These are phyloP conservation scores for Leptogaster cylindrica DNA, from an alignment of 2,888 invertebrate genomes.

Conservation along the genomic window DNA sequence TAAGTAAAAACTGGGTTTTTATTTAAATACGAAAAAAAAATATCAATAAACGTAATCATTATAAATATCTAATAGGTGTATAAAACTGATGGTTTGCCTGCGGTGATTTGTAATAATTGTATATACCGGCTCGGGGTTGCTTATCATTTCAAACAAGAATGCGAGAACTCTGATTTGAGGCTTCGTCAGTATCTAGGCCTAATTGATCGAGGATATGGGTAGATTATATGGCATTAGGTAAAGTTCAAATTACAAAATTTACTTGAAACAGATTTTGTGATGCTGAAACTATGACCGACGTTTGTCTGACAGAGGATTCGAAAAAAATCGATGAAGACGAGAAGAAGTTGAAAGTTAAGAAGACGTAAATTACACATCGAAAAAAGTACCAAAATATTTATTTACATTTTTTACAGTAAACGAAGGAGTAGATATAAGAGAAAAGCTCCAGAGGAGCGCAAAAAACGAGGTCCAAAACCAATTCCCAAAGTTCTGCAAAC, in stretches of 20 bases:
- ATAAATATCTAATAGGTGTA: constrained; percentile 60
- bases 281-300: constrained; percentile 68
- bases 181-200: constrained; percentile 67
- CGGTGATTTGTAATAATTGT: constrained; percentile 69
- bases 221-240: constrained; percentile 51
- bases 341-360: constrained; percentile 49
- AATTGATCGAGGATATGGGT: constrained; percentile 56
- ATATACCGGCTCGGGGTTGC: constrained; percentile 68
- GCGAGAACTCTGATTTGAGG: constrained; percentile 67
- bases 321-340: constrained; percentile 49
- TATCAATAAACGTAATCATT: neutral
- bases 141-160: constrained; percentile 70
- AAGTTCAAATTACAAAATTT: neutral
- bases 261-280: constrained; percentile 62
- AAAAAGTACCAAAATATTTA: too few relatives aligned
- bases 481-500: constrained; percentile 66
- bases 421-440: constrained; percentile 64
- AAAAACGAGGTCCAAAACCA: constrained; percentile 69
- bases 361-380: constrained; percentile 50
- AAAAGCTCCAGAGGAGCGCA: constrained; percentile 66
- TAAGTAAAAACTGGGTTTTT: too few relatives aligned
- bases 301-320: constrained; percentile 48
- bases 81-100: constrained; percentile 68
- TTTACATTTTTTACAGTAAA: constrained; percentile 50
- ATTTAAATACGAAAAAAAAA: too few relatives aligned